Conservation (phyloP, 1,140 invertebrate species). For the Lordiphosa collinella region DNA sequence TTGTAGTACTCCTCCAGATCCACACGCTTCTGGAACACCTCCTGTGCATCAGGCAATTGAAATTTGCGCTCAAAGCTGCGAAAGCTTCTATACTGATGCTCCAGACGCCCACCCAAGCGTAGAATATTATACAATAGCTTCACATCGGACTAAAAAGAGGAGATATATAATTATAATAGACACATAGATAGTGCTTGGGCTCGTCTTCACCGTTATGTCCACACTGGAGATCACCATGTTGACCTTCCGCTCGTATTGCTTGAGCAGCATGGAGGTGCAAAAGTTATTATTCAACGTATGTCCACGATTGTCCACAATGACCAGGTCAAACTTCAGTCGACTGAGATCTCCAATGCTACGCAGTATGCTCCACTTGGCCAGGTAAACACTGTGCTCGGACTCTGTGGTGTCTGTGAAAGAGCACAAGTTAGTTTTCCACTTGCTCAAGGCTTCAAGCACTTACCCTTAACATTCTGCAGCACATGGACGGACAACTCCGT, state of each 20-base stretch:
- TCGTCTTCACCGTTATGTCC: slow-evolving; percentile 59
- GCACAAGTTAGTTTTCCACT: no score
- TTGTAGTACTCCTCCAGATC: slow-evolving; percentile 75
- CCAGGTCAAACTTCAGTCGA: slow-evolving; percentile 66
- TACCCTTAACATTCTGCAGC: slow-evolving; percentile 49
- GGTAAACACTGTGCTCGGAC: slow-evolving; percentile 55
- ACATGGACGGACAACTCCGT: slow-evolving; percentile 53
- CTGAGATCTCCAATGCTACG: slow-evolving; percentile 64
- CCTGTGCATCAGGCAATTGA: slow-evolving; percentile 60
- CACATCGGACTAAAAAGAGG: slow-evolving; percentile 53
- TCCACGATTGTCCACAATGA: slow-evolving; percentile 70
- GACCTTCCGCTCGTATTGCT: slow-evolving; percentile 64
- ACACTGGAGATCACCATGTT: slow-evolving; percentile 74
- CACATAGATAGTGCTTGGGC: no score
- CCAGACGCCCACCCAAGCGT: slow-evolving; percentile 60
- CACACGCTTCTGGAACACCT: slow-evolving; percentile 55
- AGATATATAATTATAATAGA: no score
- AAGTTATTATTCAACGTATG: slow-evolving; percentile 67
- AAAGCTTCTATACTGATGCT: slow-evolving; percentile 53
- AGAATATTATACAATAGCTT: slow-evolving; percentile 67
- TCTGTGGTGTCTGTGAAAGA: slow-evolving; percentile 46
- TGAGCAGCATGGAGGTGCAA: slow-evolving; percentile 68
- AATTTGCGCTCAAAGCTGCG: slow-evolving; percentile 61
- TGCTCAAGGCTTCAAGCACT: not conserved
- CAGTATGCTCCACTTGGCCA: slow-evolving; percentile 67